Evolutionary conservation across 2,113 vertebrate species (phyloP).

Genomic region (Heteronetta atricapilla): DNA sequence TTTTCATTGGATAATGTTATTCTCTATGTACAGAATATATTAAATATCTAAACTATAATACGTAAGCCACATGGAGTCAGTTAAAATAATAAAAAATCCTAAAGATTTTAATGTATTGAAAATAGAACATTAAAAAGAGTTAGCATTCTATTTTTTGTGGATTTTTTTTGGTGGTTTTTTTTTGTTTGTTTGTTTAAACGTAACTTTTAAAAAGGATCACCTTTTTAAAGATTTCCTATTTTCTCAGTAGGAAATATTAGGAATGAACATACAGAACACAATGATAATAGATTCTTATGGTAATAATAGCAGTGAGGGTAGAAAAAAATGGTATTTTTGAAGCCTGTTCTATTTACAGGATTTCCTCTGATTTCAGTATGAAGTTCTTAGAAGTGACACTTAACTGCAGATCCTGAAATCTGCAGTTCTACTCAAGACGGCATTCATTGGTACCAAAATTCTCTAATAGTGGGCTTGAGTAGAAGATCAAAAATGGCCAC

Average conservation of each 20-base stretch:
- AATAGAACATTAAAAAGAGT: not conserved
- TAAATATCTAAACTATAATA: not conserved
- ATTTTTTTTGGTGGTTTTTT: too few species aligned
- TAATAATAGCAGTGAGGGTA: not conserved
- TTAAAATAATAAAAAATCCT: not conserved
- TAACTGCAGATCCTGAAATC: not conserved
- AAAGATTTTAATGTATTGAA: not conserved
- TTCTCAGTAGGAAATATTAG: not conserved
- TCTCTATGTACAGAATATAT: not conserved
- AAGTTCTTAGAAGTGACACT: not conserved
- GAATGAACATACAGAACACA: not conserved
- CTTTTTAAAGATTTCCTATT: too few species aligned
- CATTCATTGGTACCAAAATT: not conserved
- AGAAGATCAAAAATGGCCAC: not conserved
- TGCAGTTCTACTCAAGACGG: not conserved
- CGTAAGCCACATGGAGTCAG: not conserved
- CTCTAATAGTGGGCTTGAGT: not conserved
- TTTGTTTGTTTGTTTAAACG: not conserved
- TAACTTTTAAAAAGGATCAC: not conserved
- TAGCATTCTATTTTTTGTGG: not conserved
- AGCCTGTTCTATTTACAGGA: constrained; percentile 31
- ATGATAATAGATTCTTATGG: not conserved
- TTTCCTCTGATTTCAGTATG: not conserved
- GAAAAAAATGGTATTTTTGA: not conserved
- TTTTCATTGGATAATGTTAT: not conserved